phyloP scores from a whole-genome alignment of 2,797 vertebrate species.

The Odontamblyopus rebecca region DNA sequence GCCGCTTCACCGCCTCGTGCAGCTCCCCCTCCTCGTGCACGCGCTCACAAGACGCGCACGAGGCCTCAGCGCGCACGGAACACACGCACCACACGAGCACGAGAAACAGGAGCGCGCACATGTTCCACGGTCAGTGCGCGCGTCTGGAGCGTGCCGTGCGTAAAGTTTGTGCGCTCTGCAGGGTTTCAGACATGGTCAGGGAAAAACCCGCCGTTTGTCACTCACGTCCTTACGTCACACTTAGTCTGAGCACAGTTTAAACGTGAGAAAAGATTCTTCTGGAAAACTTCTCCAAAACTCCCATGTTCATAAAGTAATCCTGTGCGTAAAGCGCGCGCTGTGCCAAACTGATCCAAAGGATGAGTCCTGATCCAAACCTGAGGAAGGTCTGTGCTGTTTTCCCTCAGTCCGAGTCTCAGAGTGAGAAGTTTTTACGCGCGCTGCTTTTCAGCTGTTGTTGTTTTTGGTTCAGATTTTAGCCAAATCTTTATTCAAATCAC shows the following conservation, averaged over 20 bases:
- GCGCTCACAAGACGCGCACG: constrained; percentile 83
- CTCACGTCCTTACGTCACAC: neutral
- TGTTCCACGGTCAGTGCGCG: constrained; percentile 2
- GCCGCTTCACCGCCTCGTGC: constrained; percentile 86
- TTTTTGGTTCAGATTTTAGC: neutral
- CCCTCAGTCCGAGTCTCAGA: neutral
- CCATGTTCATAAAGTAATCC: neutral
- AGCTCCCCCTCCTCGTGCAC: constrained; percentile 77
- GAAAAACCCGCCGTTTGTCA: neutral
- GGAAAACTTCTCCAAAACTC: neutral
- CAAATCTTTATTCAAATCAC: neutral
- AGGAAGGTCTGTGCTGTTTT: neutral
- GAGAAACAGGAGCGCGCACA: constrained; percentile 2
- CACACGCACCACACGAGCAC: neutral
- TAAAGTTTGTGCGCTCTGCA: neutral
- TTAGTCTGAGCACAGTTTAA: neutral
- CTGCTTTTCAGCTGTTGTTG: neutral
- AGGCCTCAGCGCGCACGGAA: constrained; percentile 20
- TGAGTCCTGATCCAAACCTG: neutral
- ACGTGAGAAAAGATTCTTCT: neutral
- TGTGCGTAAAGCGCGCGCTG: neutral
- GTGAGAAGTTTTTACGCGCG: too few species aligned
- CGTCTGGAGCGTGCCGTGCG: neutral
- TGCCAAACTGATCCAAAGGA: neutral
- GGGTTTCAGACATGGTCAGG: neutral